Percentiles rank a stretch among this genome's conserved stretches.
Evolutionary conservation across 2,113 vertebrate species (phyloP).

Genomic region (Nycticebus coucang): DNA sequence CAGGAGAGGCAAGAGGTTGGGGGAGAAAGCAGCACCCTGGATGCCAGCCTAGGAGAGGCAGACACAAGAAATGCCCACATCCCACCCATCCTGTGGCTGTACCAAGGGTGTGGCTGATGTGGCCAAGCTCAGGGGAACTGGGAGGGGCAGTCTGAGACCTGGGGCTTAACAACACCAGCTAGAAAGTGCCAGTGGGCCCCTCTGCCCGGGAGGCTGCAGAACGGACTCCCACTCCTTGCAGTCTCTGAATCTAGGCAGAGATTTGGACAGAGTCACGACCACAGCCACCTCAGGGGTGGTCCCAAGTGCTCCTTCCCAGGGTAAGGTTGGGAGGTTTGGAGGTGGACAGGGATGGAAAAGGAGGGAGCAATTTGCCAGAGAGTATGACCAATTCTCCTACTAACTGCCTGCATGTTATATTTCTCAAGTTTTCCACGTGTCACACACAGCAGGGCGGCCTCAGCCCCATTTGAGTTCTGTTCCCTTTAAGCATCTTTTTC

Average conservation of each 20-base stretch:
- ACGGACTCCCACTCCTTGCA: background rate
- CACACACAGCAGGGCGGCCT: background rate
- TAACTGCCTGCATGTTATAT: background rate
- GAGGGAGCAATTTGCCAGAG: conserved; percentile 41
- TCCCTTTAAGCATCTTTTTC: conserved; percentile 74
- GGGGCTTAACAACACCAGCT: background rate
- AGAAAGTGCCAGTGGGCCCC: background rate
- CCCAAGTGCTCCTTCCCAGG: conserved; percentile 25
- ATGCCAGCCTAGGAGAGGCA: background rate
- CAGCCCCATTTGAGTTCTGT: conserved; percentile 29
- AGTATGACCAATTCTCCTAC: conserved; percentile 42
- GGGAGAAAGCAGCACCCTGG: background rate
- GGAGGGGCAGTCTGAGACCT: background rate
- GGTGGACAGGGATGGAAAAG: background rate
- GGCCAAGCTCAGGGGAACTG: background rate
- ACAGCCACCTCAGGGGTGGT: background rate
- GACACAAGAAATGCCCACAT: background rate
- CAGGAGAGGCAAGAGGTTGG: background rate
- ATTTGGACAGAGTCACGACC: background rate
- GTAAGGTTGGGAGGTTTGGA: background rate
- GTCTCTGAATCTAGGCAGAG: background rate
- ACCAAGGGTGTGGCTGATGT: background rate
- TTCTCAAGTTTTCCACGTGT: conserved; percentile 63
- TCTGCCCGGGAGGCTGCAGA: background rate
- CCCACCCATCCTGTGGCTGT: background rate